These are phyloP conservation scores for Nemotelus pantherinus DNA, from an alignment of 2,888 invertebrate genomes.

Conservation along the genomic window DNA sequence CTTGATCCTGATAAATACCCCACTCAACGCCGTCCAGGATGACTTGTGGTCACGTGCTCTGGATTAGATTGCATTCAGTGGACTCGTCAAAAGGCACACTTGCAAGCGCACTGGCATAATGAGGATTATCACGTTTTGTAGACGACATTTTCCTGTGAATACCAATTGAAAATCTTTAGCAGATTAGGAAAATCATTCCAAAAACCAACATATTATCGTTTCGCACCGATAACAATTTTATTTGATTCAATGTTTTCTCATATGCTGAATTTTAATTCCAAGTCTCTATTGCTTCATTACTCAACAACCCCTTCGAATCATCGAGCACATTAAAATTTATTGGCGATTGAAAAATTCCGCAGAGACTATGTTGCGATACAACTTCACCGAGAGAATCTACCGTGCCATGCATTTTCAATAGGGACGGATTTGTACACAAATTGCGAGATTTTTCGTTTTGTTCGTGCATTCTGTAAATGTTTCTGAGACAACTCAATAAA, in stretches of 20 bases:
- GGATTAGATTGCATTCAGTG: constrained; percentile 34
- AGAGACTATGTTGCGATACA: constrained; percentile 4
- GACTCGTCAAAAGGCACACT: not conserved
- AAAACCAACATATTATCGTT: no score
- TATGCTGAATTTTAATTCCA: not conserved
- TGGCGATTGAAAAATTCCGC: constrained; percentile 31
- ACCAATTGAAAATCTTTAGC: no score
- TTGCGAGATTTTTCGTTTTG: constrained; percentile 36
- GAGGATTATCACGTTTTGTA: constrained; percentile 22
- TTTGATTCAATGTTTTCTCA: not conserved
- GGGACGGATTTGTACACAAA: constrained; percentile 28
- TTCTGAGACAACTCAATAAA: constrained; percentile 43
- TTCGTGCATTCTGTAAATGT: constrained; percentile 40
- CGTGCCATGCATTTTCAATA: not conserved
- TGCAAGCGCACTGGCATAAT: not conserved
- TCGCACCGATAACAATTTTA: no score
- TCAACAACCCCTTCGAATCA: constrained; percentile 9
- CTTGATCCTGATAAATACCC: constrained; percentile 43
- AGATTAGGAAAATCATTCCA: no score
- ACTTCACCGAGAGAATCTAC: not conserved
- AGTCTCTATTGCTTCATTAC: constrained; percentile 11
- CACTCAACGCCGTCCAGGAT: constrained; percentile 5
- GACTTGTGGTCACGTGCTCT: constrained; percentile 34
- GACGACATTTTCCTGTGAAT: no score
- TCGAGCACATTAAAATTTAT: constrained; percentile 33